Evolutionary conservation across 1,140 invertebrate genomes (phyloP), one percentile per base, ranked within the genome.

Genomic region (Drosophila santomea): DNA sequence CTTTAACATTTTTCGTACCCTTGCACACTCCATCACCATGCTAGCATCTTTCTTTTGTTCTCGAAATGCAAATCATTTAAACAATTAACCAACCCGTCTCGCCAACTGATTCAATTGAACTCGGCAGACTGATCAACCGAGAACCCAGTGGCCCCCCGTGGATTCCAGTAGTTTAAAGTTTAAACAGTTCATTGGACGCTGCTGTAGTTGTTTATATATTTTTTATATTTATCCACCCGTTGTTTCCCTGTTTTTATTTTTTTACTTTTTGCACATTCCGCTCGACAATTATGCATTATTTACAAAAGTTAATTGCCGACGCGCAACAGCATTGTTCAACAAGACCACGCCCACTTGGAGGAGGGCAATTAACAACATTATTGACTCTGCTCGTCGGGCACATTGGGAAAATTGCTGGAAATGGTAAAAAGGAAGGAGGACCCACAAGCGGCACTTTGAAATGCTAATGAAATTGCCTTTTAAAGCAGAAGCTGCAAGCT

Each of bases 381-480:
- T 89, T 89, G 84, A 89, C 84, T 88, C 67, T 69, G 63, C 68
- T 71, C 67, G 56, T 25, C 14, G 25, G 59, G 59, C 23, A 58
- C 39, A 58, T 62, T 57, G 59, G 59, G 51, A 15, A 58, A 62
- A 59, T 62, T 15, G 64, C 14, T 20, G 10, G 17, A 45, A 12
- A 25, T 20, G 10, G 17, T 4, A 8, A 25, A 25, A 52, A 1
- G 32, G 35, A 47, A 38, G 20, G 64, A 54, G 60, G 48, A 44
- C 36, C 63, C 74, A 45, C 48, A 23, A 58, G 54, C 69, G 62
- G 39, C 82, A 84, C 84, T 89, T 90, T 89, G 85, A 89, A 89
- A 89, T 89, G 84, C 85, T 90, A 89, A 89, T 89, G 84, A 89
- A 86, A 89, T 89, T 89, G 84, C 77, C 84, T 85, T 89, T 90